Evolutionary conservation across 2,113 vertebrate genomes (phyloP), one percentile per base, ranked within the genome.

Genomic region (Cygnus buccinator): DNA sequence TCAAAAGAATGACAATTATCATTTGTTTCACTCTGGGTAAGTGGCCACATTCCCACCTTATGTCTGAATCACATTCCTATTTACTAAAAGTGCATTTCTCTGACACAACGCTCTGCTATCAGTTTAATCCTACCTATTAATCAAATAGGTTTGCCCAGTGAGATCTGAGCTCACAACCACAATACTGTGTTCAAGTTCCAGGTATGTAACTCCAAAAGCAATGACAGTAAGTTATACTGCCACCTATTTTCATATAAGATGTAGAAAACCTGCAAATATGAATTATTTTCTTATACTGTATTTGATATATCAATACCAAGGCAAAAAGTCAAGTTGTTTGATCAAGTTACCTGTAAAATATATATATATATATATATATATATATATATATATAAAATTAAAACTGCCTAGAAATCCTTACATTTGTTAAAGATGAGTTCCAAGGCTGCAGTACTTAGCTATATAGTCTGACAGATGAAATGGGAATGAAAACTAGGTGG

Each of bases 11-110:
- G 35, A 28, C 39, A 81, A 48, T 62, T 46, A 54, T 14, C 48
- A 86, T 55, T 85, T 9, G 39, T 83, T 96, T 94, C 35, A 81
- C 76, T 94, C 77, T 19, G 13, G 44, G 57, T 84, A 89, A 88
- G 50, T 43, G 44, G 35, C 73, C 25, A 81, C 83, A 77, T 68
- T 95, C 57, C 81, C 23, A 55, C 22, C 70, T 63, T 8, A 37
- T 20, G 29, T 86, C 72, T 94, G 84, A 97, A 84, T 66, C n/a
- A 72, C 28, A 57, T 22, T 88, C 25, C 33, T 66, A 26, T 84
- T 92, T 67, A 81, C 37, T 10, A 14, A 19, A 91, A 88, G 35
- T 3, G 1, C 33, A 17, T 58, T 94, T 78, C n/a, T 50, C 67
- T 57, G 28, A 74, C 11, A 76, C 22, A 12, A 18, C 80, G 25